Evolutionary conservation across 2,888 invertebrate species (phyloP).

Genomic region (Tipula helvola): DNA sequence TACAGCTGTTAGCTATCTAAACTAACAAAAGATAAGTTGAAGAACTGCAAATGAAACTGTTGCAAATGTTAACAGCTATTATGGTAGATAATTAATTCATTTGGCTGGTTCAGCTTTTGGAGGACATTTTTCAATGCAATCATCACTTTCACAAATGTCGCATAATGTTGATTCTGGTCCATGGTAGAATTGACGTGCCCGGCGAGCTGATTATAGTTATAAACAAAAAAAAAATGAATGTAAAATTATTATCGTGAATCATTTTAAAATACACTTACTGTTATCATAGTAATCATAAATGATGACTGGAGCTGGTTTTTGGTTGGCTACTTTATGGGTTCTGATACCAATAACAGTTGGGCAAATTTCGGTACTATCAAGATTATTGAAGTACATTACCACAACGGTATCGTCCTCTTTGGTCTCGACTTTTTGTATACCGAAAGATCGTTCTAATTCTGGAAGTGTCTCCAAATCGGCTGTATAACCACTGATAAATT

Average conservation of each 20-base stretch:
- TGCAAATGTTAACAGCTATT: no score
- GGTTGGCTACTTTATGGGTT: no score
- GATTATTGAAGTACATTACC: slow-evolving; percentile 59
- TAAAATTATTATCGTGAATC: slow-evolving; percentile 20
- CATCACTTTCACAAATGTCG: no score
- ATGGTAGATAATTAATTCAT: no score
- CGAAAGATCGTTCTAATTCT: slow-evolving; percentile 34
- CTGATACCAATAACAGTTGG: slow-evolving; percentile 29
- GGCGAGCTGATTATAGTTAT: slow-evolving; percentile 42
- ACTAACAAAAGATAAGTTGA: no score
- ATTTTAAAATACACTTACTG: slow-evolving; percentile 45
- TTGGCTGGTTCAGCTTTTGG: slow-evolving; percentile 26
- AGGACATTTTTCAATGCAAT: background rate
- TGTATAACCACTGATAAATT: slow-evolving; percentile 50
- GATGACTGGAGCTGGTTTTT: slow-evolving; percentile 40
- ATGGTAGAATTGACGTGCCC: slow-evolving; percentile 64
- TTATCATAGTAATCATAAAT: slow-evolving; percentile 45
- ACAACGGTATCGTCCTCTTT: slow-evolving; percentile 34
- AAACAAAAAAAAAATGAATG: slow-evolving; percentile 8
- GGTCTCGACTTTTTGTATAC: slow-evolving; percentile 43
- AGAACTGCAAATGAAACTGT: no score
- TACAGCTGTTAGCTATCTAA: no score
- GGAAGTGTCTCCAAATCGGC: slow-evolving; percentile 57
- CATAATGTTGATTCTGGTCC: slow-evolving; percentile 38
- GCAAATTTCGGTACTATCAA: slow-evolving; percentile 52